Evolutionary conservation across 2,113 vertebrate species (phyloP), one percentile per base, ranked within the genome.

Genomic region (Etheostoma spectabile): DNA sequence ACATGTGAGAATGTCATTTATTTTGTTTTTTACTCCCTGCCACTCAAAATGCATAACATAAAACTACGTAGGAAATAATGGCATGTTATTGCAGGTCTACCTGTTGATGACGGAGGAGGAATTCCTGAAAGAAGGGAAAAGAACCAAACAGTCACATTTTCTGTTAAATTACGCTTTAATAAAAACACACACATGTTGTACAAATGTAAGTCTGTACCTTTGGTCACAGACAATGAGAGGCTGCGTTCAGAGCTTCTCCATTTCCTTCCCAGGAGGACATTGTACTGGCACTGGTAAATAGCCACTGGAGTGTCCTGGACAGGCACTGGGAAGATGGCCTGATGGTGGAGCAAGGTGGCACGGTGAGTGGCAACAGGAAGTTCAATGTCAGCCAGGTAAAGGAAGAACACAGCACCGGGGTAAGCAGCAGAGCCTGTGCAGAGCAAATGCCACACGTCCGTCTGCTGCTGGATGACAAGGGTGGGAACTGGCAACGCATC

Each of bases 231-330:
- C 33, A 95, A n/a, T 6, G 91, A 48, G 16, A 8, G 12, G 70
- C 95, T 95, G 49, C 33, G 66, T 21, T 88, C 82, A 24, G 95
- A 96, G 14, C 65, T 0, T 7, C 55, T 88, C 90, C 90, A 91
- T 0, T 52, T 66, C 12, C 16, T 64, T n/a, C 77, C 90, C 80
- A 95, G 74, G 3, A 24, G 64, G 46, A 93, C 76, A 0, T 80
- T 93, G 90, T 96, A 95, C 77, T 90, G 91, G 78, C 95, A 96
- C 66, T 94, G 86, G 86, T 94, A 95, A 3, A 46, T 46, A 42
- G 62, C 87, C 62, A 87, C 14, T 4, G 77, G 38, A 22, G 69
- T 6, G 10, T 90, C 90, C 66, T 79, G 92, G 10, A 84, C 89
- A 0, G 94, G 92, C 51, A 93, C 51, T 4, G 89, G 33, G 64